These are phyloP conservation scores for Selenia dentaria DNA, from an alignment of 2,888 invertebrate genomes.

Conservation along the genomic window DNA sequence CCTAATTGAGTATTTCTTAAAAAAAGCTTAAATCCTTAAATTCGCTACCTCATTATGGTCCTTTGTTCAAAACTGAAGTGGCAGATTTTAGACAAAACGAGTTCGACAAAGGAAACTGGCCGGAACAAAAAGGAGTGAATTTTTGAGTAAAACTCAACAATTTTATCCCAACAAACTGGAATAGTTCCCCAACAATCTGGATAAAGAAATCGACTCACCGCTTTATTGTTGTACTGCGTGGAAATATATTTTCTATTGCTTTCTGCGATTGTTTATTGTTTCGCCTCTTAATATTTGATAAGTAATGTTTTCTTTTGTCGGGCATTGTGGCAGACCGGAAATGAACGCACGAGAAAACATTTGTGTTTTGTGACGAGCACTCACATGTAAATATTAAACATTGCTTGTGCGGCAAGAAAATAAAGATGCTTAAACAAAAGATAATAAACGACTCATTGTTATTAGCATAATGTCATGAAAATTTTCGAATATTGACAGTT, in stretches of 20 bases:
- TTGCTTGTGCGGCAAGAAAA: no score
- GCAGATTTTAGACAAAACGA: conserved; percentile 28
- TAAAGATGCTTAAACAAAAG: no score
- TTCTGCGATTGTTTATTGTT: no score
- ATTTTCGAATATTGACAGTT: no score
- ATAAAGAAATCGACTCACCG: conserved; percentile 37
- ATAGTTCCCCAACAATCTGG: conserved; percentile 47
- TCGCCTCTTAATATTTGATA: no score
- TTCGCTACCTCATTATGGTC: conserved; percentile 22
- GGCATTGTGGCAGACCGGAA: no score
- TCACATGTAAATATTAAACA: neutral
- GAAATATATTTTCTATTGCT: no score
- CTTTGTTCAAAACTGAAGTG: conserved; percentile 27
- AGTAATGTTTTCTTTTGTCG: no score
- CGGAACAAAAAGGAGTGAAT: conserved; percentile 22
- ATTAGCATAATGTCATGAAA: no score
- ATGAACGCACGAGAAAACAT: conserved; percentile 1
- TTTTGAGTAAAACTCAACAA: conserved; percentile 13
- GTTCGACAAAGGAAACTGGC: conserved; percentile 21
- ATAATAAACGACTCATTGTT: no score
- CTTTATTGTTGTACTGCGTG: conserved; percentile 24
- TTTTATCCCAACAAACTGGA: conserved; percentile 22
- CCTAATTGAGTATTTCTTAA: conserved; percentile 18
- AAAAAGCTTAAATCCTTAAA: conserved; percentile 15
- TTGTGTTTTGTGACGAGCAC: neutral